Evolutionary conservation across 92 coral and sea anemone species (phyloP), one percentile per base, ranked within the genome.

Genomic region (Actinostola sp.): DNA sequence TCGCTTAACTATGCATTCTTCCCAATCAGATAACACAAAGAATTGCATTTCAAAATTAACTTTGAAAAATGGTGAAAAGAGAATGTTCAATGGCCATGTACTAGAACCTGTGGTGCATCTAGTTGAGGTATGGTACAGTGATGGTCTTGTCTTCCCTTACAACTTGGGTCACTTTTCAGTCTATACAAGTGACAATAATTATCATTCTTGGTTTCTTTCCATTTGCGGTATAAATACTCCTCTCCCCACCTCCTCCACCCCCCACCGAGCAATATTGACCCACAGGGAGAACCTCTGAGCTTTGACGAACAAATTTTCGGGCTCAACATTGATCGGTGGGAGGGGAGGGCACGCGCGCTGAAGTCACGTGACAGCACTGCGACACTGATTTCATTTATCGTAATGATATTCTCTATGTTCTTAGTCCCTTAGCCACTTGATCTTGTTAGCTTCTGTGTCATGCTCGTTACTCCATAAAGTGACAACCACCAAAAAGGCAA

Each of bases 41-140:
- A 52, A 16, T 28, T 86, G 91, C 57, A 46, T 83, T 7, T 70
- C 74, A 28, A 66, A 77, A 27, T 80, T 94, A 31, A 92, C 90
- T 12, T 39, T 75, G 45, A 83, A 86, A 43, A 87, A 84, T 64
- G 93, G 84, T 20, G 92, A 74, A 41, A 92, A 86, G 64, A 68
- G 43, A 67, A 72, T 81, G 73, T 92, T 94, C 66, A 94, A 94
- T 50, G 97, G 98, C 33, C 56, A 61, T 45, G 80, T 83, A 32
- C 67, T 94, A 34, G 95, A 94, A 76, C 89, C 82, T 0, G 49
- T 94, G 32, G 98, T 94, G 8, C 83, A 92, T 54, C 70, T 94
- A 25, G 82, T 91, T 0, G 98, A 94, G 98, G 98, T 94, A 78
- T 45, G 74, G 12, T 64, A n/a, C n/a, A n/a, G n/a, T n/a, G n/a